Percentiles rank a stretch among this genome's conserved stretches.
Evolutionary conservation across 2,888 invertebrate species (phyloP).

Genomic region (Tetanocera ferruginea): DNA sequence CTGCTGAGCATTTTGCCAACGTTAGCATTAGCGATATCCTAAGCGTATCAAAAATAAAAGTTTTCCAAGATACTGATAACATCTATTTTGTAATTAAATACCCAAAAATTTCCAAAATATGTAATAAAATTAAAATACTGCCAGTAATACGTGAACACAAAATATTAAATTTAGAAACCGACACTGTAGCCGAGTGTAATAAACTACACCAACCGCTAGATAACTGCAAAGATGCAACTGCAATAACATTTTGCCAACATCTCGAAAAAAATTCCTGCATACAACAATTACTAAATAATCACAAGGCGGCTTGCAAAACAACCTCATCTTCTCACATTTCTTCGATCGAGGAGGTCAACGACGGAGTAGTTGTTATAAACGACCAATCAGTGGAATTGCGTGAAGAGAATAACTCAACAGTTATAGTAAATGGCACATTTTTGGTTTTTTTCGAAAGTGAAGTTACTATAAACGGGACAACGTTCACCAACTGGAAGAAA

Average conservation of each 20-base stretch:
- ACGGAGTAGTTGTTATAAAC: slow-evolving; percentile 31
- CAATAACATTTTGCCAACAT: background rate
- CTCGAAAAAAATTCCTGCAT: no score
- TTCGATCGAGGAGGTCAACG: no score
- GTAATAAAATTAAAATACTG: slow-evolving; percentile 6
- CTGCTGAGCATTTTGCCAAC: slow-evolving; percentile 16
- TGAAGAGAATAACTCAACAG: background rate
- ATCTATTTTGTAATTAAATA: slow-evolving; percentile 27
- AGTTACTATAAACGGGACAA: no score
- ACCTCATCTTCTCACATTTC: slow-evolving; percentile 26
- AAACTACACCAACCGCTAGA: background rate
- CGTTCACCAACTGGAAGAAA: slow-evolving; percentile 21
- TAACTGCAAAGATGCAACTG: background rate
- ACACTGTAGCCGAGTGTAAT: background rate
- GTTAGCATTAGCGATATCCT: slow-evolving; percentile 32
- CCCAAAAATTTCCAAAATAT: slow-evolving; percentile 15
- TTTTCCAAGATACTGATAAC: slow-evolving; percentile 26
- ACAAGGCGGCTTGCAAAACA: slow-evolving; percentile 31
- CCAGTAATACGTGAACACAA: background rate
- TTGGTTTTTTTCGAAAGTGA: no score
- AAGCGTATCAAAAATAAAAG: slow-evolving; percentile 23
- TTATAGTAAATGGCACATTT: slow-evolving; percentile 24
- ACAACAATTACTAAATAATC: slow-evolving; percentile 22
- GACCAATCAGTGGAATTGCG: slow-evolving; percentile 8
- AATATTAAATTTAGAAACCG: background rate